phyloP scores from a whole-genome alignment of 2,113 vertebrate genomes.

The Tauraco erythrolophus region DNA sequence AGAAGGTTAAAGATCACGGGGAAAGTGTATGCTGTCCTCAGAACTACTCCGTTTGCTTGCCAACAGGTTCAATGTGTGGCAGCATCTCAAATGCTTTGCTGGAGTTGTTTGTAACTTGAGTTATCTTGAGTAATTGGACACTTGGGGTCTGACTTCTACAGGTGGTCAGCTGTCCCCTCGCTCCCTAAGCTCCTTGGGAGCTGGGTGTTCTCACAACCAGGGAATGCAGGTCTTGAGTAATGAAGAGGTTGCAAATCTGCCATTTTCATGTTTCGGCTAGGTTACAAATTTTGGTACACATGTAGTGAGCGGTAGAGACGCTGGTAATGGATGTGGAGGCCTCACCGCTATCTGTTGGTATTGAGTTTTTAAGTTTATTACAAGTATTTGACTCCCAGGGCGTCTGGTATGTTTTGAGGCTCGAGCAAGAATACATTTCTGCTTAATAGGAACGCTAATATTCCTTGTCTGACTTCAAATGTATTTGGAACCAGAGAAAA shows the following conservation, averaged over 20 bases:
- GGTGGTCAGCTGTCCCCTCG: background rate
- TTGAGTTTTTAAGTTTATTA: background rate
- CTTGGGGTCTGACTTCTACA: background rate
- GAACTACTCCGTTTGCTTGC: constrained; percentile 5
- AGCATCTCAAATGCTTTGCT: constrained; percentile 17
- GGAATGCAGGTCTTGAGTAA: background rate
- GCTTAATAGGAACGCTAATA: background rate
- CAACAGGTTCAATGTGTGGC: background rate
- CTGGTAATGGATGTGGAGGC: background rate
- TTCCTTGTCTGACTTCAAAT: background rate
- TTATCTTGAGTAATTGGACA: constrained; percentile 6
- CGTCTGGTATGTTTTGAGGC: background rate
- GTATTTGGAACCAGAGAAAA: background rate
- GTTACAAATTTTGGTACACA: background rate
- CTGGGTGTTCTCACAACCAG: background rate
- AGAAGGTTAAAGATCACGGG: constrained; percentile 10
- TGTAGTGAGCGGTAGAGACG: background rate
- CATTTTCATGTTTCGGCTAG: background rate
- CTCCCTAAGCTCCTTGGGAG: background rate
- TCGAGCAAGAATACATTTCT: background rate
- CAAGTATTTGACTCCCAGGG: background rate
- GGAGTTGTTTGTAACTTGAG: constrained; percentile 49
- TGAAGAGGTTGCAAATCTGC: background rate
- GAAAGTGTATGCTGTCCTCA: background rate
- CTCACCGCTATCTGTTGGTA: background rate